Evolutionary conservation across 2,888 invertebrate species (phyloP), one percentile per base, ranked within the genome.

Genomic region (Eupithecia subumbrata): DNA sequence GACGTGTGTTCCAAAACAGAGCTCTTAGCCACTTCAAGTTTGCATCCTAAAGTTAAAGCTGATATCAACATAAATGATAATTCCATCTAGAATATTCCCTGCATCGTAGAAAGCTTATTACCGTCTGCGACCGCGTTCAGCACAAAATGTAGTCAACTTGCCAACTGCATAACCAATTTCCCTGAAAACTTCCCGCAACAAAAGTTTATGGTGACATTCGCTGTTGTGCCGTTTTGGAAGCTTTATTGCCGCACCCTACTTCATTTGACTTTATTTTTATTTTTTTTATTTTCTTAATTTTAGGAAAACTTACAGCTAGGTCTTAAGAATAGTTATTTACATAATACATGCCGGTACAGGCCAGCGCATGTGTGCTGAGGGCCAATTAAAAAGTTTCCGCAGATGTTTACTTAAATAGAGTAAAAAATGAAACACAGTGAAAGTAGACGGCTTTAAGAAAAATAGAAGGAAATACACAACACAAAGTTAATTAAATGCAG

Each of bases 151-250:
- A 64, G 63, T 45, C 18, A 71, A 71, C 64, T 66, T 34, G 48
- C 12, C 48, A 48, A 72, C 64, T 72, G 72, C 72, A 66, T 72
- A 72, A 72, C 72, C 34, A 72, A 72, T 72, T 72, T 72, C 66
- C 72, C 40, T 18, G 14, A 1, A 43, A 66, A 66, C 48, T 48
- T 45, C n/a, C 16, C 30, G 66, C 66, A 22, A 66, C 64, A 66
- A 72, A 72, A 72, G 64, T 72, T 72, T 64, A 71, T 66, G 37
- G 43, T 5, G 71, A 63, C 63, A 48, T 72, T 72, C 48, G 48
- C 72, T 72, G 64, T 34, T 66, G 64, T n/a, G 45, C 25, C 34
- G 18, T 72, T 72, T 66, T 12, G 14, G 22, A 16, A 8, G 25
- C 60, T 2, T 60, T 25, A 25, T 25, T 60, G 25, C 60, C 22